Conservation (phyloP, 1,140 invertebrate genomes). For the Plutomurus gul region DNA sequence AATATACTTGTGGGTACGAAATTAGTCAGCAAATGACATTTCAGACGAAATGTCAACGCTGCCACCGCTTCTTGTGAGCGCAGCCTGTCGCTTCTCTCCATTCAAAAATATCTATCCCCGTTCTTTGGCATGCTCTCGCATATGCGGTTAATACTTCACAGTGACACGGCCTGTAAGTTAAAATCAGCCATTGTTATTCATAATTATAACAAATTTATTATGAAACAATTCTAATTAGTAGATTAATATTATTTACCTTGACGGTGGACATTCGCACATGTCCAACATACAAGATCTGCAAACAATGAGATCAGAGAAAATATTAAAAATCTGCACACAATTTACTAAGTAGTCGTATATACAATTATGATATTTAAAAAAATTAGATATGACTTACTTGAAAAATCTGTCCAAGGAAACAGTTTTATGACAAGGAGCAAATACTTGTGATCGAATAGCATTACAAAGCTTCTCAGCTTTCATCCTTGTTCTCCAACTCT, state of each 20-base stretch:
- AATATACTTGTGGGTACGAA: neutral
- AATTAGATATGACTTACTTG: slow-evolving; percentile 59
- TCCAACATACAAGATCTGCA: slow-evolving; percentile 79
- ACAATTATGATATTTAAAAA: neutral
- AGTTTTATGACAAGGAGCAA: slow-evolving; percentile 71
- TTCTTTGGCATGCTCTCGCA: slow-evolving; percentile 77
- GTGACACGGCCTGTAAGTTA: no score
- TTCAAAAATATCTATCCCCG: slow-evolving; percentile 64
- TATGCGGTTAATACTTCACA: slow-evolving; percentile 89
- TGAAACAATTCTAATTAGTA: no score
- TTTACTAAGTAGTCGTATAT: no score
- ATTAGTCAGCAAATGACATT: no score
- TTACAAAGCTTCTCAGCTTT: slow-evolving; percentile 59
- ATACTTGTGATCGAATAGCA: slow-evolving; percentile 63
- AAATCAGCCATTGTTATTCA: no score
- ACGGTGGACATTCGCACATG: slow-evolving; percentile 85
- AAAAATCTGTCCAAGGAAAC: slow-evolving; percentile 78
- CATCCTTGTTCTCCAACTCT: slow-evolving; percentile 55
- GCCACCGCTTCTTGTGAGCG: slow-evolving; percentile 56
- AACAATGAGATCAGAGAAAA: slow-evolving; percentile 42
- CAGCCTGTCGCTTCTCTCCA: slow-evolving; percentile 70
- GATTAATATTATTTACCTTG: no score
- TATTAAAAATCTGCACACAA: slow-evolving; percentile 35
- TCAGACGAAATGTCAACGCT: neutral
- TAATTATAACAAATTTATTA: no score